Base-by-base conservation (phyloP, 2,797 vertebrate species). In the Diplodus puntazzo region DNA sequence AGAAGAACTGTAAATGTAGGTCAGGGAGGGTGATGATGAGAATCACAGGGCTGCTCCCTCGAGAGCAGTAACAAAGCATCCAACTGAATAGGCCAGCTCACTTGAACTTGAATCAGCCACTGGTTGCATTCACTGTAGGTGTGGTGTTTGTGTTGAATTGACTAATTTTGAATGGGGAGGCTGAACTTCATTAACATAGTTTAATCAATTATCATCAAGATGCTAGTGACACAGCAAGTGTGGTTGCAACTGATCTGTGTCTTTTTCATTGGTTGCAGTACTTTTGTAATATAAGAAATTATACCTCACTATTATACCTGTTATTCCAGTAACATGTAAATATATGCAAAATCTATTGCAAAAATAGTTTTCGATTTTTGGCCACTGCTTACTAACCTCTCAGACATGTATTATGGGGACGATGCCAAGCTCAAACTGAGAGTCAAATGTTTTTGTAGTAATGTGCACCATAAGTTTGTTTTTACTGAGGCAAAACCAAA, bases 1-100 rank as follows among this genome's bases (percentile, higher is more conserved):
- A 66, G 74, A 80, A 46, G 63, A 46, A 82, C 71, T 70, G 63
- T 74, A 73, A 86, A 92, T 91, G 84, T 91, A 92, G 90, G 91
- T 93, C 90, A 91, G 69, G 3, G 18, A 72, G 81, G 86, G 66
- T 82, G 81, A 74, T 88, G 88, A 93, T 90, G 91, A 91, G 82
- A 89, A 85, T 89, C 75, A 42, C 90, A 91, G 89, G 49, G 62
- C 86, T 64, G 53, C 70, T 87, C 77, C 70, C 79, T 57, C 20
- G 57, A 72, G 70, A 60, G 66, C 62, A 3, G 60, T 53, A 66
- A 17, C 43, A 77, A 73, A 60, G 59, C 42, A 30, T 64, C 39
- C 48, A 52, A 2, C 34, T 62, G 43, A 73, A 53, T 16, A 17
- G 39, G 18, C 11, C 45, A 25, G 48, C 45, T 75, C 39, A 52